These are phyloP conservation scores for Camponotus vicinus DNA, from an alignment of 1,140 invertebrate genomes.

Conservation along the genomic window DNA sequence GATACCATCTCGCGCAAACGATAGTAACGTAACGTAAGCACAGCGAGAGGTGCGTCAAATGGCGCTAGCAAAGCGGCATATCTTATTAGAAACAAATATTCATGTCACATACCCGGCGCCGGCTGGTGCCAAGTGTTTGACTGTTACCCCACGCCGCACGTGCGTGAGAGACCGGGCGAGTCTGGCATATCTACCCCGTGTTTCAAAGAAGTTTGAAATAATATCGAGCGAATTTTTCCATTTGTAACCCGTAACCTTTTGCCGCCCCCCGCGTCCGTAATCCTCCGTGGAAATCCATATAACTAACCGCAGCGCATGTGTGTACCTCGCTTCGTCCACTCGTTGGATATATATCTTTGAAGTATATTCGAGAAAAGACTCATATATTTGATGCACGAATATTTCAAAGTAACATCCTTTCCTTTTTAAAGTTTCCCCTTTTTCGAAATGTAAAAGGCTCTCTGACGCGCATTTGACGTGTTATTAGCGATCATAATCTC, in stretches of 20 bases:
- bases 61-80: conserved; percentile 81
- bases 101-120: conserved; percentile 86
- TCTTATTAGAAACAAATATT: conserved; percentile 87
- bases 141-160: conserved; percentile 82
- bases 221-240: conserved; percentile 79
- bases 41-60: conserved; percentile 78
- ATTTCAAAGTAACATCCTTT: not conserved
- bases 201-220: conserved; percentile 79
- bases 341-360: conserved; percentile 43
- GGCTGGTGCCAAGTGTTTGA: conserved; percentile 86
- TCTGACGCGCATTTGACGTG: not conserved
- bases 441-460: not conserved
- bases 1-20: conserved; percentile 21
- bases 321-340: conserved; percentile 25
- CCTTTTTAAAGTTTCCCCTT: not conserved
- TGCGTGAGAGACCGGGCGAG: conserved; percentile 73
- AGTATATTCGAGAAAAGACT: conserved; percentile 20
- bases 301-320: conserved; percentile 40
- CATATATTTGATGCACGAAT: conserved; percentile 41
- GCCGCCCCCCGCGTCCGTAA: not conserved
- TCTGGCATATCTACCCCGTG: conserved; percentile 67
- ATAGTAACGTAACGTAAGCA: conserved; percentile 59
- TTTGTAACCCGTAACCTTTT: conserved; percentile 32
- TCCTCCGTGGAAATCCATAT: conserved; percentile 47
- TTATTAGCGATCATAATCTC: conserved; percentile 12